These are phyloP conservation scores for Hirtodrosophila histrioides DNA, from an alignment of 2,888 invertebrate species.

Conservation along the genomic window DNA sequence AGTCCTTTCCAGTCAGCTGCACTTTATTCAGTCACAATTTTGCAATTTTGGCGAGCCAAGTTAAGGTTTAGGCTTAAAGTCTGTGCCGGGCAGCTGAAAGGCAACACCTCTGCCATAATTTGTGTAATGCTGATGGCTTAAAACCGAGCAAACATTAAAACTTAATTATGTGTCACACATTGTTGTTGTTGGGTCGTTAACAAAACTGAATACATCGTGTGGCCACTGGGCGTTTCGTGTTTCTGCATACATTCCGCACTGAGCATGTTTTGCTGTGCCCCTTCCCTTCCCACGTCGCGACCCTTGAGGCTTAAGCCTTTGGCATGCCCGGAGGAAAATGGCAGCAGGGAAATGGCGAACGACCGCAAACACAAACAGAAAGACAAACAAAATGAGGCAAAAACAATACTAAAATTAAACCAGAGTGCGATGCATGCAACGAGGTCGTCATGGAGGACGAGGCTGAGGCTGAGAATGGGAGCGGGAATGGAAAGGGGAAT, in stretches of 20 bases:
- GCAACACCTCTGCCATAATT: conserved; percentile 8
- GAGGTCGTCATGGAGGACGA: conserved; percentile 26
- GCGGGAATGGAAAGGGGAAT: neutral
- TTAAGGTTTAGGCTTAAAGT: too few species aligned
- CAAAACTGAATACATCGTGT: conserved; percentile 50
- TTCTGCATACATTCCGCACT: conserved; percentile 49
- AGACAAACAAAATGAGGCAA: conserved; percentile 34
- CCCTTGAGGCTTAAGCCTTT: neutral
- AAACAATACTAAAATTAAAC: conserved; percentile 17
- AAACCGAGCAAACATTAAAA: conserved; percentile 62
- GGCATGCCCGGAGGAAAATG: neutral
- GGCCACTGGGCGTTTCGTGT: conserved; percentile 63
- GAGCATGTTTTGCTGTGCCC: conserved; percentile 28
- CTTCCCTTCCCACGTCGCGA: neutral
- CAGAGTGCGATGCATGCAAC: conserved; percentile 21
- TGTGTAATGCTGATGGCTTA: conserved; percentile 10
- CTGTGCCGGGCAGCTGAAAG: neutral
- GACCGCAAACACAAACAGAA: conserved; percentile 60
- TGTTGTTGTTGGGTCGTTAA: conserved; percentile 54
- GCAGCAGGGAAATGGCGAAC: conserved; percentile 39
- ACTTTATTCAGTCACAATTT: too few species aligned
- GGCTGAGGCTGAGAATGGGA: neutral
- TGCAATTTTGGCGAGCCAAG: too few species aligned
- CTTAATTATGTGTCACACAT: conserved; percentile 72
- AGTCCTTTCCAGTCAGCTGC: too few species aligned